Conservation (phyloP, 2,797 vertebrate species). For the Helostoma temminkii region DNA sequence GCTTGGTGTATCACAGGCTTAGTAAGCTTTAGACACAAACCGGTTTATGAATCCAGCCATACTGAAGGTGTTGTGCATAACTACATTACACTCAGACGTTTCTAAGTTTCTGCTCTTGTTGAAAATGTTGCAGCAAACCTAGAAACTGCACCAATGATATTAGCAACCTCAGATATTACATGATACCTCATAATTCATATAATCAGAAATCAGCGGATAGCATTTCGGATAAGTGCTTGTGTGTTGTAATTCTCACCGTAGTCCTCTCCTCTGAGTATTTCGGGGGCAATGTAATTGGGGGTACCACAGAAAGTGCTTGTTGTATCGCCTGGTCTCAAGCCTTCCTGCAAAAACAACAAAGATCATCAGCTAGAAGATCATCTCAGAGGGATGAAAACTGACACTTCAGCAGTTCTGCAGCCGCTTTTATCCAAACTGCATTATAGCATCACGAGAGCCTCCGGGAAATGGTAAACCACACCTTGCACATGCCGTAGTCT, state of each 20-base stretch:
- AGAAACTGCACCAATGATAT: not conserved
- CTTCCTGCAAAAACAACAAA: constrained; percentile 88
- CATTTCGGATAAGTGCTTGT: constrained; percentile 24
- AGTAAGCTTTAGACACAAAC: too few relatives aligned
- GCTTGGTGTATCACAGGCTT: too few relatives aligned
- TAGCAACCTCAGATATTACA: constrained; percentile 18
- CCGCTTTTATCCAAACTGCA: constrained; percentile 35
- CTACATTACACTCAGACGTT: too few relatives aligned
- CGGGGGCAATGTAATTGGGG: constrained; percentile 98
- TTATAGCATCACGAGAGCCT: not conserved
- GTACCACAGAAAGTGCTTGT: constrained; percentile 99
- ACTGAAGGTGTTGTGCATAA: too few relatives aligned
- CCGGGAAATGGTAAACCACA: constrained; percentile 61
- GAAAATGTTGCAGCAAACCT: not conserved
- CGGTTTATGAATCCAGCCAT: too few relatives aligned
- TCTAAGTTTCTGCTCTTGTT: too few relatives aligned
- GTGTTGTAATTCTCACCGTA: constrained; percentile 88
- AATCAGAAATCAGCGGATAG: constrained; percentile 12
- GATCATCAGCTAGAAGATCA: constrained; percentile 26
- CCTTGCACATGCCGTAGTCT: constrained; percentile 99
- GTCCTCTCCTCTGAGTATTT: constrained; percentile 98
- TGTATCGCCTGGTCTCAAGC: constrained; percentile 96
- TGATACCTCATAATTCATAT: constrained; percentile 13
- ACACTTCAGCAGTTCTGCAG: constrained; percentile 13
- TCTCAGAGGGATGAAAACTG: constrained; percentile 12